Evolutionary conservation across 2,797 vertebrate species (phyloP).

Genomic region (Takifugu ocellatus): DNA sequence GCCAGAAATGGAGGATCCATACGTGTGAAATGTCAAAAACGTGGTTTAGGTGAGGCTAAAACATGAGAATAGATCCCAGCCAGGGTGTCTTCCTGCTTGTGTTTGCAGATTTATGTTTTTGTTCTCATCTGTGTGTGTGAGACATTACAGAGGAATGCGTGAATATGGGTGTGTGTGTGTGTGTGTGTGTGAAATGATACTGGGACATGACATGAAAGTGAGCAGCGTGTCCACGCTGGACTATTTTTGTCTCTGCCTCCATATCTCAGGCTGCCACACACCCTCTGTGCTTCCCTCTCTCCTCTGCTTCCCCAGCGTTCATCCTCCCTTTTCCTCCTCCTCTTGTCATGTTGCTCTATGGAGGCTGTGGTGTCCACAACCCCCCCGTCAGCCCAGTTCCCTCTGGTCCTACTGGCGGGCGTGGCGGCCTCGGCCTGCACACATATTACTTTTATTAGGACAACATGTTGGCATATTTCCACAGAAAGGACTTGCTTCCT

Average conservation of each 20-base stretch:
- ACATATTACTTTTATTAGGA: conserved; percentile 9
- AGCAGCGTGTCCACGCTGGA: conserved; percentile 58
- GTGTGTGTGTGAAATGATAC: conserved; percentile 63
- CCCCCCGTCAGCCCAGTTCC: conserved; percentile 27
- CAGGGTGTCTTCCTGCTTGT: too few relatives aligned
- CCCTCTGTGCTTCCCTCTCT: conserved; percentile 34
- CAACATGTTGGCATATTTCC: too few relatives aligned
- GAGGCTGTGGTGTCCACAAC: conserved; percentile 13
- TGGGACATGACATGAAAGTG: conserved; percentile 70
- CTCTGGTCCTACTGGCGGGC: conserved; percentile 13
- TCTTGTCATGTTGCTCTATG: conserved; percentile 9
- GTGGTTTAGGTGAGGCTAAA: too few relatives aligned
- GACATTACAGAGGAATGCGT: too few relatives aligned
- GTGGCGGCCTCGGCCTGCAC: too few relatives aligned
- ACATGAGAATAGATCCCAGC: too few relatives aligned
- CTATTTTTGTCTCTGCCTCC: conserved; percentile 66
- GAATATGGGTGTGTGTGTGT: conserved; percentile 11
- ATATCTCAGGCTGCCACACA: conserved; percentile 54
- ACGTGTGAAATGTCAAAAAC: too few relatives aligned
- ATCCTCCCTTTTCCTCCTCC: conserved; percentile 9
- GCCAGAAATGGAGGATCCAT: too few relatives aligned
- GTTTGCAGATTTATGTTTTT: too few relatives aligned
- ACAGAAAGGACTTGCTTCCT: too few relatives aligned
- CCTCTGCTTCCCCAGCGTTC: conserved; percentile 21
- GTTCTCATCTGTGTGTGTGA: too few relatives aligned